Base-by-base conservation (phyloP, 2,888 invertebrate species). In the Parascotia fuliginaria region DNA sequence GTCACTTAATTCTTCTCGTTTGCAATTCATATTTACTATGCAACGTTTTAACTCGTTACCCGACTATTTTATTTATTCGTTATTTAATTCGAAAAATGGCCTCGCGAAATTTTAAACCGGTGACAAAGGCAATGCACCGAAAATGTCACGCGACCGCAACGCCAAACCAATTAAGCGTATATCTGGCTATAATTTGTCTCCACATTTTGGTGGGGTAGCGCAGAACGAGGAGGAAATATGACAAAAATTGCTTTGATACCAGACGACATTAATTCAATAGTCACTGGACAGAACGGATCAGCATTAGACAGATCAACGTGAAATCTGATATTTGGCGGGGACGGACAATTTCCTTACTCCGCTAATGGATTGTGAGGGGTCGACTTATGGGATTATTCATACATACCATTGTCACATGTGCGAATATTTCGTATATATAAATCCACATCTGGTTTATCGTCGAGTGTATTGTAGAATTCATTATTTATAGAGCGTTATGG, bases 271-370 rank as follows among this genome's bases (percentile, higher is more conserved):
- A 90, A 92, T 88, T 89, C 87, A 81, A 91, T 92, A 87, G 86
- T 85, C 83, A 80, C 85, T 79, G 77, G 84, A 87, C 90, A 77
- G 85, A 82, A 80, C 68, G 79, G 81, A 91, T 91, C 85, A 87
- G 81, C 81, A 87, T 87, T 87, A 86, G 84, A 75, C 79, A 85
- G 87, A 90, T 90, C 85, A 86, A 84, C 87, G 81, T 82, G 91
- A 89, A 87, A 91, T 88, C 83, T 87, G 91, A 92, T 92, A 90
- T 89, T 87, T 85, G 83, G 81, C 72, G 75, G 86, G 89, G 89
- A 83, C 71, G 77, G 81, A 72, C 87, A 88, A 87, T 89, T 85
- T 87, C 82, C 85, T 86, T 80, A 68, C 73, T 55, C 63, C 60
- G 60, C 79, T 90, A 89, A 91, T 90, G 88, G 89, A 88, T 70